These are phyloP conservation scores for Kuschelorhynchus macadamiae DNA, from an alignment of 2,888 invertebrate genomes.

Conservation along the genomic window DNA sequence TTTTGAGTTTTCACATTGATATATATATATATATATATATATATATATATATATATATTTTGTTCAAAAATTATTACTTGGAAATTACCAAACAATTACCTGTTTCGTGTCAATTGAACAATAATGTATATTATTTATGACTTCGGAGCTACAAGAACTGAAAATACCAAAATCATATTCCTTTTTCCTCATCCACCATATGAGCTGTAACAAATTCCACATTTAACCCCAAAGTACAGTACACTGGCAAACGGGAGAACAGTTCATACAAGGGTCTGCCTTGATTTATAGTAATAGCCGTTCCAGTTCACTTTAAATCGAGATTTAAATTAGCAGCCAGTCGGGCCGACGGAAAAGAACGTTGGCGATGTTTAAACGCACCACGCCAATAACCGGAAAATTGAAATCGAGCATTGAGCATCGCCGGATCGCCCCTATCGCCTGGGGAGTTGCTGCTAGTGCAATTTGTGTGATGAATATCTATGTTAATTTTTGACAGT, in stretches of 20 bases:
- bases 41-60: no score
- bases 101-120: no score
- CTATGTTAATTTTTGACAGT: conserved; percentile 45
- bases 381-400: conserved; percentile 69
- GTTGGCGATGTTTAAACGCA: conserved; percentile 57
- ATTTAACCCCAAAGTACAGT: conserved; percentile 33
- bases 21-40: no score
- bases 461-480: conserved; percentile 48
- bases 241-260: conserved; percentile 37
- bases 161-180: no score
- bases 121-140: no score
- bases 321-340: conserved; percentile 69
- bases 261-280: conserved; percentile 59
- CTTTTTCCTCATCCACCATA: conserved; percentile 14
- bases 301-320: conserved; percentile 68
- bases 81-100: no score
- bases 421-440: conserved; percentile 30
- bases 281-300: conserved; percentile 69
- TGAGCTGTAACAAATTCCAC: conserved; percentile 36
- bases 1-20: no score
- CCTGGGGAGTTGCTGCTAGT: conserved; percentile 36
- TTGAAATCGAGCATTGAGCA: conserved; percentile 64
- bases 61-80: no score
- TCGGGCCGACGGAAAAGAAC: conserved; percentile 56
- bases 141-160: no score